phyloP scores from a whole-genome alignment of 2,888 invertebrate genomes.

The Thysanoteuthis rhombus region DNA sequence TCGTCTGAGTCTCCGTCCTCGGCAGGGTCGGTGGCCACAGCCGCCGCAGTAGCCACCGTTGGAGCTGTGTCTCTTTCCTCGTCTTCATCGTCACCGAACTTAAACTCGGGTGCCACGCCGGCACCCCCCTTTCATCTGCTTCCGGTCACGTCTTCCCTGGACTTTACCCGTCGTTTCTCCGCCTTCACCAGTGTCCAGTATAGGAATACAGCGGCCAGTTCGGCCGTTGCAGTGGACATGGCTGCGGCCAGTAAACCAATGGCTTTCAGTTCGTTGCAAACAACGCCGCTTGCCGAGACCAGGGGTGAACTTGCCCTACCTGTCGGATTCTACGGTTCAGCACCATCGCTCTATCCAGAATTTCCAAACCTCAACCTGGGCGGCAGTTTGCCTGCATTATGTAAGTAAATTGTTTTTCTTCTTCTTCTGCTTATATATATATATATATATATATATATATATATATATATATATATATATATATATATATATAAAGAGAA shows the following conservation, averaged over 20 bases:
- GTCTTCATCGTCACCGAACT: background rate
- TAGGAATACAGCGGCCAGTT: background rate
- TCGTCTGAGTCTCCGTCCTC: background rate
- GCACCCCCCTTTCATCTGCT: background rate
- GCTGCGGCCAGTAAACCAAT: background rate
- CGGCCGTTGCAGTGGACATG: background rate
- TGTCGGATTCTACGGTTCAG: slow-evolving; percentile 13
- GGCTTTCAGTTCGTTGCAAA: background rate
- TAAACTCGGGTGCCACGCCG: background rate
- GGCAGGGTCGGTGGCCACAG: background rate
- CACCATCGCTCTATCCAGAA: background rate
- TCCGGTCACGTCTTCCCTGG: slow-evolving; percentile 15
- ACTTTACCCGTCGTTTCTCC: slow-evolving; percentile 18
- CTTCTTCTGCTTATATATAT: background rate
- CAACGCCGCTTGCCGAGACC: slow-evolving; percentile 1
- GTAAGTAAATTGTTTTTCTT: background rate
- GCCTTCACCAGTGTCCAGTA: slow-evolving; percentile 25
- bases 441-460: background rate
- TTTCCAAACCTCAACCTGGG: slow-evolving; percentile 19
- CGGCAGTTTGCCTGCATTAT: background rate
- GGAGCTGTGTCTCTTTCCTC: background rate
- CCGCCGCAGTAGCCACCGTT: background rate
- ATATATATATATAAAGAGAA: too few relatives aligned
- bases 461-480: too few relatives aligned
- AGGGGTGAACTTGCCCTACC: background rate